Evolutionary conservation across 2,888 invertebrate genomes (phyloP).

Genomic region (Gibbula magus): DNA sequence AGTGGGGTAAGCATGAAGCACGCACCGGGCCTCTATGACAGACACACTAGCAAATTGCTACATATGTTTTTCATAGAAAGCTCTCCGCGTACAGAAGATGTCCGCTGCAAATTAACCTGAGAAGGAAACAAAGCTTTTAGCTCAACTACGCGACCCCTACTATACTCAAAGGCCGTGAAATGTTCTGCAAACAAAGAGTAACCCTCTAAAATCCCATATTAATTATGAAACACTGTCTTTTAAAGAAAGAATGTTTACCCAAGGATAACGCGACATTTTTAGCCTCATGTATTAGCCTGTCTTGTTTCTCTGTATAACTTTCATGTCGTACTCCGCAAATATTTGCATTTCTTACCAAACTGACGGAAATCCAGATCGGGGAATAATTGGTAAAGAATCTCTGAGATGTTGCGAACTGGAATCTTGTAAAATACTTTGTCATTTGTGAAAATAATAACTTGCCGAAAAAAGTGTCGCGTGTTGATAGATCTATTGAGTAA

Average conservation of each 20-base stretch:
- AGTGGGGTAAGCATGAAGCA: background rate
- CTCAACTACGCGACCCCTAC: background rate
- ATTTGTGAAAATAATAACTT: background rate
- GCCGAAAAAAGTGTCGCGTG: constrained; percentile 2
- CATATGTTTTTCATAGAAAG: constrained; percentile 25
- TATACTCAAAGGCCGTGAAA: background rate
- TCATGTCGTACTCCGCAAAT: background rate
- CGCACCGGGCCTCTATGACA: background rate
- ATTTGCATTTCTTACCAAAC: constrained; percentile 3
- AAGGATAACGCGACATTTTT: background rate
- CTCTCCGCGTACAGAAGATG: background rate
- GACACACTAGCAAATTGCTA: constrained; percentile 9
- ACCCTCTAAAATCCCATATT: background rate
- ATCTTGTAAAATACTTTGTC: background rate
- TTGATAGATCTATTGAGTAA: constrained; percentile 15
- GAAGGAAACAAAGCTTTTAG: constrained; percentile 20
- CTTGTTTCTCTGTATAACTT: constrained; percentile 8
- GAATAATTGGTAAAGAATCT: constrained; percentile 8
- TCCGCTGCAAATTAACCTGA: constrained; percentile 15
- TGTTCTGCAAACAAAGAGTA: background rate
- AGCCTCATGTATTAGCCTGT: background rate
- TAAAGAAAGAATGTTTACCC: background rate
- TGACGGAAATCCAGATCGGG: background rate
- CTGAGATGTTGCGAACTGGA: background rate
- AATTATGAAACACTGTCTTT: constrained; percentile 16